Evolutionary conservation across 1,140 invertebrate genomes (phyloP).

Genomic region (Akabosia matsudoensis): DNA sequence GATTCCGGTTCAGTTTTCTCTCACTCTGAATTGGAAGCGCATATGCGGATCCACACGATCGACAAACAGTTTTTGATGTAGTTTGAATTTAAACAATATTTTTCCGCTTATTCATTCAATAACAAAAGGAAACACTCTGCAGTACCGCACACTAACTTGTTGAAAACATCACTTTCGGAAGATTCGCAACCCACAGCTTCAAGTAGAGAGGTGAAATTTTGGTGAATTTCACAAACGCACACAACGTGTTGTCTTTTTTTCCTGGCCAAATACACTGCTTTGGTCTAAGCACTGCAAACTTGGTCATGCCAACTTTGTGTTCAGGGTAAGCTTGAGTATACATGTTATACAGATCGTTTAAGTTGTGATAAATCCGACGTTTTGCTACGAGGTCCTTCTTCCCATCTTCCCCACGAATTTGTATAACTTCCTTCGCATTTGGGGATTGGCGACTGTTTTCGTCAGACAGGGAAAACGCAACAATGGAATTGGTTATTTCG

Average conservation of each 20-base stretch:
- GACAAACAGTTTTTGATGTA: too few relatives aligned
- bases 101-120: too few relatives aligned
- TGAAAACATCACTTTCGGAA: too few relatives aligned
- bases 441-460: background rate
- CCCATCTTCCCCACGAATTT: background rate
- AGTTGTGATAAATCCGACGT: background rate
- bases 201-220: background rate
- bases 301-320: background rate
- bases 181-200: background rate
- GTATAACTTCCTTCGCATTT: background rate
- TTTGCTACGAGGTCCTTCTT: background rate
- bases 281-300: conserved; percentile 3
- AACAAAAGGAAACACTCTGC: too few relatives aligned
- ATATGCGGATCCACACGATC: too few relatives aligned
- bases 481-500: background rate
- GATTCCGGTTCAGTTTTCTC: too few relatives aligned
- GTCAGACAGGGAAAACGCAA: background rate
- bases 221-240: background rate
- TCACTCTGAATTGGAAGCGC: too few relatives aligned
- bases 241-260: background rate
- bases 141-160: too few relatives aligned
- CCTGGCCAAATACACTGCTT: conserved; percentile 5
- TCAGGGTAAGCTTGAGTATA: background rate
- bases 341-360: background rate
- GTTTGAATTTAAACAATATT: too few relatives aligned